Percentiles rank a stretch among this genome's conserved stretches.
These are phyloP conservation scores for Anaspis maculata DNA, from an alignment of 2,888 invertebrate species.

Conservation along the genomic window DNA sequence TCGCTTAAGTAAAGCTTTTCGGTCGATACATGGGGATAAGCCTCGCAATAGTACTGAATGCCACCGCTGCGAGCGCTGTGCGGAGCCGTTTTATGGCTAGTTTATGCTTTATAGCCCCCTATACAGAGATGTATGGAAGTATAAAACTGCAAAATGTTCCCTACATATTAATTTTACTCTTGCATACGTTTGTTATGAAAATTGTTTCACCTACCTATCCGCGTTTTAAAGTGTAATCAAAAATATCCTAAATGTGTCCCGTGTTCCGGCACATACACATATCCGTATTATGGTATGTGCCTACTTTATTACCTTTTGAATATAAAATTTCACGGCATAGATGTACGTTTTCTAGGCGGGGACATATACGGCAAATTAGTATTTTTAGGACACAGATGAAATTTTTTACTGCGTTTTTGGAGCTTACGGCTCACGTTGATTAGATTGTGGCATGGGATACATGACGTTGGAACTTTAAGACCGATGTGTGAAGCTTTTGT, in stretches of 20 bases:
- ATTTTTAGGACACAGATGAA: too few relatives aligned
- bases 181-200: slow-evolving; percentile 31
- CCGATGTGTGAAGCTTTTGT: too few relatives aligned
- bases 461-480: too few relatives aligned
- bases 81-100: slow-evolving; percentile 31
- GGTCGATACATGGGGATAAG: slow-evolving; percentile 13
- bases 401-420: too few relatives aligned
- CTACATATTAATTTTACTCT: slow-evolving; percentile 36
- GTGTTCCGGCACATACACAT: too few relatives aligned
- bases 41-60: slow-evolving; percentile 14
- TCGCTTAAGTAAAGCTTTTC: slow-evolving; percentile 11
- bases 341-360: too few relatives aligned
- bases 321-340: too few relatives aligned
- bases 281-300: too few relatives aligned
- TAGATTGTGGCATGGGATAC: too few relatives aligned
- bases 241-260: slow-evolving; percentile 17
- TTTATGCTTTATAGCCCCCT: slow-evolving; percentile 36
- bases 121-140: slow-evolving; percentile 34
- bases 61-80: slow-evolving; percentile 17
- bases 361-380: too few relatives aligned
- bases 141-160: slow-evolving; percentile 35
- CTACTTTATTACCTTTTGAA: too few relatives aligned
- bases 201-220: slow-evolving; percentile 20
- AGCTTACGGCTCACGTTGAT: too few relatives aligned
- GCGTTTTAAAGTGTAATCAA: slow-evolving; percentile 15